Percentiles rank a stretch among this genome's conserved stretches.
These are phyloP conservation scores for Lathamus discolor DNA, from an alignment of 2,113 vertebrate genomes.

Conservation along the genomic window DNA sequence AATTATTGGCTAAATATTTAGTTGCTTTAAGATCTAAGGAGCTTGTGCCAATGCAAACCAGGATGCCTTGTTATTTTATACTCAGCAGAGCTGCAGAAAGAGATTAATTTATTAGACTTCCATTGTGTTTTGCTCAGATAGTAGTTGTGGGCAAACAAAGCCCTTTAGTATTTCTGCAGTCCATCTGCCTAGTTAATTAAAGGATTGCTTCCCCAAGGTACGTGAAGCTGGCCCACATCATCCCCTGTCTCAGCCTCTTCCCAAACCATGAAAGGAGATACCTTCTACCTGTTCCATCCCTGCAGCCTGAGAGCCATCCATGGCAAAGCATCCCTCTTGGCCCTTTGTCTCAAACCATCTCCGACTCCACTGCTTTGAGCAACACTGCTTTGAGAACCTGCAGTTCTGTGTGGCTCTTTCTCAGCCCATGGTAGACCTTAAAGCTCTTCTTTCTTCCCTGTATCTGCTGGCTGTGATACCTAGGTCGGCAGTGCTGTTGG, in stretches of 20 bases:
- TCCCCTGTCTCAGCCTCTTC: not conserved
- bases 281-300: not conserved
- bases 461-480: not conserved
- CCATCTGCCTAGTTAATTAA: not conserved
- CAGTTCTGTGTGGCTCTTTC: not conserved
- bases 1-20: constrained; percentile 46
- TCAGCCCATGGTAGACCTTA: not conserved
- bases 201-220: not conserved
- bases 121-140: not conserved
- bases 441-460: not conserved
- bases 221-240: not conserved
- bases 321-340: not conserved
- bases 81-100: not conserved
- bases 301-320: not conserved
- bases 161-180: not conserved
- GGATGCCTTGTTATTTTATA: not conserved
- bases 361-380: not conserved
- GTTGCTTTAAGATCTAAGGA: not conserved
- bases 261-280: accelerated
- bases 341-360: not conserved
- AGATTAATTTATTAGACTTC: not conserved
- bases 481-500: not conserved
- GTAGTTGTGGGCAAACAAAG: not conserved
- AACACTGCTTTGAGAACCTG: no score
- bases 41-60: not conserved